A percentile compares a stretch with the other conserved stretches of the same genome.
Evolutionary conservation across 2,888 invertebrate species (phyloP).

Genomic region (Rhodophaea formosa): DNA sequence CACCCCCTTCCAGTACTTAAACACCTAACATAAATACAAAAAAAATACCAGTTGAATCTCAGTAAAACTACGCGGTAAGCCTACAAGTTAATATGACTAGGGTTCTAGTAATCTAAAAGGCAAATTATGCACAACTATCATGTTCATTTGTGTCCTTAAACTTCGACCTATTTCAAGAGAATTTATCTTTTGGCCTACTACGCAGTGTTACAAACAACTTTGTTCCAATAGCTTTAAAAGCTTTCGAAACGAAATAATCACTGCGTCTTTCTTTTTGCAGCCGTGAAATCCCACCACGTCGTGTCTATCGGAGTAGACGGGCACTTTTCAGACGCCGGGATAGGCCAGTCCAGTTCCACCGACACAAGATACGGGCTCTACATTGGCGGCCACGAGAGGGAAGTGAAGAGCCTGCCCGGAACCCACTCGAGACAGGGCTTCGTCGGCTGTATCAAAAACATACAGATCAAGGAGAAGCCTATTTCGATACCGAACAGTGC

Average conservation of each 20-base stretch:
- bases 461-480: conserved; percentile 76
- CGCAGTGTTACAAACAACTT: too few species aligned
- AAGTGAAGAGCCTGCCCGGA: conserved; percentile 77
- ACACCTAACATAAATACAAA: too few species aligned
- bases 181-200: too few species aligned
- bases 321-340: conserved; percentile 86
- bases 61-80: too few species aligned
- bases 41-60: too few species aligned
- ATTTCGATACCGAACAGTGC: conserved; percentile 65
- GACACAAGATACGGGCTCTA: conserved; percentile 93
- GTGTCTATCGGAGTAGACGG: conserved; percentile 94
- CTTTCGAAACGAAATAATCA: neutral
- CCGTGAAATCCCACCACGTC: conserved; percentile 94
- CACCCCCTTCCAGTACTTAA: too few species aligned
- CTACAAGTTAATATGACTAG: too few species aligned
- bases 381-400: conserved; percentile 89
- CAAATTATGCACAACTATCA: too few species aligned
- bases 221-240: too few species aligned
- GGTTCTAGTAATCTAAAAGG: too few species aligned
- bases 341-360: conserved; percentile 86
- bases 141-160: too few species aligned
- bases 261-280: conserved; percentile 63
- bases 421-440: conserved; percentile 86
- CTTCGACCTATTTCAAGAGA: too few species aligned
- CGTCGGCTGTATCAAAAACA: conserved; percentile 89